A percentile compares a stretch with the other conserved stretches of the same genome.
These are phyloP conservation scores for Acrocera orbiculus DNA, from an alignment of 2,888 invertebrate genomes.

Conservation along the genomic window DNA sequence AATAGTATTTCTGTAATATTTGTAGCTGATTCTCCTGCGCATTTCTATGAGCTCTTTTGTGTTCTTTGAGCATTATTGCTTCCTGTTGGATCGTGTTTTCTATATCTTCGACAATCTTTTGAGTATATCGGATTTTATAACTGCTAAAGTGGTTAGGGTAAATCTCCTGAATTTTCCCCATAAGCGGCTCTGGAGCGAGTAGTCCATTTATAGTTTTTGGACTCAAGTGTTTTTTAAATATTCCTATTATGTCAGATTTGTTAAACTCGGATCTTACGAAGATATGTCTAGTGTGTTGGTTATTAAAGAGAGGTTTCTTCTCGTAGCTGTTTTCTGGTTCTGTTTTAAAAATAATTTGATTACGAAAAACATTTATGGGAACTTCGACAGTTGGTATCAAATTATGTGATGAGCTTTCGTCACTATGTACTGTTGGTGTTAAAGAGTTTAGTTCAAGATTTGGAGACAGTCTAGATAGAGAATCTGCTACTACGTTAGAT, in stretches of 20 bases:
- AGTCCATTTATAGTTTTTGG: slow-evolving; percentile 2
- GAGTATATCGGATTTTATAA: slow-evolving; percentile 5
- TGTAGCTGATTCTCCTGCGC: slow-evolving; percentile 5
- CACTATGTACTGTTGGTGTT: not conserved
- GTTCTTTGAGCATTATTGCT: slow-evolving; percentile 6
- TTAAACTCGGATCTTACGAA: not conserved
- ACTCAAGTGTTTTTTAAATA: slow-evolving; percentile 2
- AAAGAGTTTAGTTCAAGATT: not conserved
- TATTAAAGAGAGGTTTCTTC: not conserved
- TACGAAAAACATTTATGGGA: not conserved
- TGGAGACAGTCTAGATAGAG: slow-evolving; percentile 5
- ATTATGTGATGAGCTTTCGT: not conserved
- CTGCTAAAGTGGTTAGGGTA: slow-evolving; percentile 1
- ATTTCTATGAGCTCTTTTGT: slow-evolving; percentile 8
- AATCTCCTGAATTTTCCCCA: slow-evolving; percentile 2
- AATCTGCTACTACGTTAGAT: slow-evolving; percentile 6
- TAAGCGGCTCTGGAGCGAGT: not conserved
- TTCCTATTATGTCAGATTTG: not conserved
- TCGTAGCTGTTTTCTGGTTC: not conserved
- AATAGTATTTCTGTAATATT: not conserved
- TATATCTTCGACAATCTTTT: slow-evolving; percentile 8
- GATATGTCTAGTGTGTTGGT: not conserved
- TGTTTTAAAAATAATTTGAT: not conserved
- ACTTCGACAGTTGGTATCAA: not conserved
- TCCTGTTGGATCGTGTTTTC: slow-evolving; percentile 6